phyloP scores from a whole-genome alignment of 2,888 invertebrate species.

The Drosophila parthenogenetica region DNA sequence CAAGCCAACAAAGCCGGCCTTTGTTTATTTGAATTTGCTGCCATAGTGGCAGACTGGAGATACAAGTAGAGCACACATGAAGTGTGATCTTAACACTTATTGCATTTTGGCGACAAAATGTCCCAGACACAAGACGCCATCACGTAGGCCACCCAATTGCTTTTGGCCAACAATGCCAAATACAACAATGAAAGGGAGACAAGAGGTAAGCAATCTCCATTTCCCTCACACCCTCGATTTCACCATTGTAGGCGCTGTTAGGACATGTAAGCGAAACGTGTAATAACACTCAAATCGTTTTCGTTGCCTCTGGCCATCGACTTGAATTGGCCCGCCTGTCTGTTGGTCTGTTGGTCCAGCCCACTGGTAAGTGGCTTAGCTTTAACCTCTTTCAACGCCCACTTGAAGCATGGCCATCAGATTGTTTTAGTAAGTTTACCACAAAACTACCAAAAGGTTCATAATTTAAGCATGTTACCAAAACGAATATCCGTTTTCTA shows the following conservation, averaged over 20 bases:
- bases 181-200: constrained; percentile 6
- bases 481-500: constrained; percentile 34
- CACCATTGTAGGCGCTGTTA: constrained; percentile 25
- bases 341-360: constrained; percentile 8
- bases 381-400: constrained; percentile 11
- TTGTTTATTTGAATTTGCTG: constrained; percentile 28
- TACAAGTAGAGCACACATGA: constrained; percentile 28
- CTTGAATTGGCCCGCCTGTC: constrained; percentile 43
- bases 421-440: constrained; percentile 29
- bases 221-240: not conserved
- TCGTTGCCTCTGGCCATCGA: constrained; percentile 50
- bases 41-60: not conserved
- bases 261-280: constrained; percentile 68
- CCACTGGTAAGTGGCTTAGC: constrained; percentile 52
- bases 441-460: constrained; percentile 43
- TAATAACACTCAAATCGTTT: constrained; percentile 79
- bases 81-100: constrained; percentile 74
- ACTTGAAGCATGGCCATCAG: constrained; percentile 30
- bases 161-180: constrained; percentile 32
- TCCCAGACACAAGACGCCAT: constrained; percentile 23
- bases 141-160: constrained; percentile 21
- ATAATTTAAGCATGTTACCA: constrained; percentile 67
- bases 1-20: constrained; percentile 29
- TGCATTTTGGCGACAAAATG: constrained; percentile 63
- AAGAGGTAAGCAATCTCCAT: not conserved